Conservation (phyloP, 1,140 invertebrate genomes). For the Gryon sp. region DNA sequence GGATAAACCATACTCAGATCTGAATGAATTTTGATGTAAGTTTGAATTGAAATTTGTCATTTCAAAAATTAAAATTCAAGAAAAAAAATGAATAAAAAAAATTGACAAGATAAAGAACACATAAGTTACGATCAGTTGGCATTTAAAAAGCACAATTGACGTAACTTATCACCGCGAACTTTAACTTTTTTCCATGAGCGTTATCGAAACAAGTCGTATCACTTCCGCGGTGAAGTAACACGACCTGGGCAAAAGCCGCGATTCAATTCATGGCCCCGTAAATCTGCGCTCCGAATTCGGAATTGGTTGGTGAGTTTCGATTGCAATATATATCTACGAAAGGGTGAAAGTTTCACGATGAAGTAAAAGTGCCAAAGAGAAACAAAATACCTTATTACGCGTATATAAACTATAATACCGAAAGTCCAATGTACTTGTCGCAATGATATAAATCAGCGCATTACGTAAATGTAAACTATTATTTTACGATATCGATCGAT, state of each 20-base stretch:
- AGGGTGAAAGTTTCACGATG: slow-evolving; percentile 37
- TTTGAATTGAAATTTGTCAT: no score
- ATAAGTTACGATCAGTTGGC: slow-evolving; percentile 4
- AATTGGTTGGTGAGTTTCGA: slow-evolving; percentile 23
- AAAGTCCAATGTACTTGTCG: slow-evolving; percentile 4
- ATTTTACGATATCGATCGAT: background rate
- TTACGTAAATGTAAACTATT: slow-evolving; percentile 36
- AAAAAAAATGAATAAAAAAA: no score
- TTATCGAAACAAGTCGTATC: slow-evolving; percentile 29
- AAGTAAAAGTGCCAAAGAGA: slow-evolving; percentile 41
- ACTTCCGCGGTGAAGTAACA: slow-evolving; percentile 31
- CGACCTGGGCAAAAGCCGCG: slow-evolving; percentile 6
- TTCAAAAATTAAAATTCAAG: no score
- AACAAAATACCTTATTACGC: slow-evolving; percentile 41
- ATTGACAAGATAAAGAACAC: no score
- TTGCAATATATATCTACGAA: slow-evolving; percentile 11
- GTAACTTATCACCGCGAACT: slow-evolving; percentile 31
- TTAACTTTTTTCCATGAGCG: slow-evolving; percentile 8
- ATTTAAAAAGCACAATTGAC: slow-evolving; percentile 18
- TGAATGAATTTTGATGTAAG: no score
- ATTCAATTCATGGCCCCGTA: slow-evolving; percentile 7
- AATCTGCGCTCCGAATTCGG: slow-evolving; percentile 24
- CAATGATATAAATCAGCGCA: slow-evolving; percentile 27
- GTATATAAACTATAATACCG: slow-evolving; percentile 24
- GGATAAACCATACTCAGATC: no score